Percentiles rank a stretch among this genome's conserved stretches.
Evolutionary conservation across 2,113 vertebrate genomes (phyloP).

Genomic region (Cyprinodon variegatus): DNA sequence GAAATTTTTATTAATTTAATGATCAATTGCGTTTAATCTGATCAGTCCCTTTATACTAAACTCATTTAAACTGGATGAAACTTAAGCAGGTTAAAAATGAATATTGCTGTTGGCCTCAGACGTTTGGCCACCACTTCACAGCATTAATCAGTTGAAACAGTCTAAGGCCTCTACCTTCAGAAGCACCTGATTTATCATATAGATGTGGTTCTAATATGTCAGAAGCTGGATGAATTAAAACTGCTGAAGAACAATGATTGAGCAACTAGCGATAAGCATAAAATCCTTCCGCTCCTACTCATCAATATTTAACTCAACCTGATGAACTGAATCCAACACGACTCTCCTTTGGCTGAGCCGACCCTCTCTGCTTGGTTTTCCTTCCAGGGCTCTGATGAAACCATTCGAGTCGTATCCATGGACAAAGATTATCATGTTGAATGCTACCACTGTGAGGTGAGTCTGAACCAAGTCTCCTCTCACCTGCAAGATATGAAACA

Average conservation of each 20-base stretch:
- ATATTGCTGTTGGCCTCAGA: too few relatives aligned
- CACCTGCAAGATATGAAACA: background rate
- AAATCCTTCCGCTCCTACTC: background rate
- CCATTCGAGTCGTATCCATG: slow-evolving; percentile 96
- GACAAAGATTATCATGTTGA: slow-evolving; percentile 96
- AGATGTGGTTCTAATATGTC: background rate
- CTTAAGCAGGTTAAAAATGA: background rate
- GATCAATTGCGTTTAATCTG: background rate
- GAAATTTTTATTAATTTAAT: background rate
- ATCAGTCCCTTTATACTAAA: background rate
- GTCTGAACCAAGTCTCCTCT: slow-evolving; percentile 32
- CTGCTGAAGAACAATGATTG: background rate
- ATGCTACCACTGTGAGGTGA: slow-evolving; percentile 95
- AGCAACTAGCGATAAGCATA: background rate
- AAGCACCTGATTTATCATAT: background rate
- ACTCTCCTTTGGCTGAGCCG: background rate
- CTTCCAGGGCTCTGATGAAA: slow-evolving; percentile 94
- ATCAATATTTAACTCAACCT: slow-evolving; percentile 23
- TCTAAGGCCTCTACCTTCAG: background rate
- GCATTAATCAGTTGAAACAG: background rate
- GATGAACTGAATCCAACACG: background rate
- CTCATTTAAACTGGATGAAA: background rate
- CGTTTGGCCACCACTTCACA: background rate
- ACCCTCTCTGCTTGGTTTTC: slow-evolving; percentile 27
- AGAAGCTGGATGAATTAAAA: background rate